Conservation (phyloP, 2,113 vertebrate species). For the Thryonomys swinderianus region DNA sequence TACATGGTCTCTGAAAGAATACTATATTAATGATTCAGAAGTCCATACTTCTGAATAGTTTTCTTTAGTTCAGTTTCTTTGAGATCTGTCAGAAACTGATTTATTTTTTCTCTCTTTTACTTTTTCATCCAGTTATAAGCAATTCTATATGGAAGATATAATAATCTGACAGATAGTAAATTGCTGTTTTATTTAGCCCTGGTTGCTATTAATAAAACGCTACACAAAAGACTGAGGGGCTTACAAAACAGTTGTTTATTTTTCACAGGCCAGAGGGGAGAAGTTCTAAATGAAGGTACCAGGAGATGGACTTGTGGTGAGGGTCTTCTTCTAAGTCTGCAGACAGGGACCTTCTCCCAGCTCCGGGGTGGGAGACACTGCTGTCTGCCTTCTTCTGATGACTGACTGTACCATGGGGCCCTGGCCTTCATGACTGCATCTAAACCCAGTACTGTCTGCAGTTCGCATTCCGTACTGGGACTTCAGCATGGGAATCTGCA, state of each 20-base stretch:
- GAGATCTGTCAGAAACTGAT: not conserved
- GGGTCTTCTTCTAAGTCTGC: not conserved
- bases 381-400: not conserved
- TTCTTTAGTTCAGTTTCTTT: slow-evolving; percentile 45
- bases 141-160: slow-evolving; percentile 39
- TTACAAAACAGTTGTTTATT: not conserved
- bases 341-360: not conserved
- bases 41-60: slow-evolving; percentile 30
- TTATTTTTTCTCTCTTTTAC: slow-evolving; percentile 35
- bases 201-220: not conserved
- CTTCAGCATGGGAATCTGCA: not conserved
- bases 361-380: not conserved
- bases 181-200: not conserved
- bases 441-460: not conserved
- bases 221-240: not conserved
- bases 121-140: slow-evolving; percentile 47
- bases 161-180: slow-evolving; percentile 59
- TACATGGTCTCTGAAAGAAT: slow-evolving; percentile 48
- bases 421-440: not conserved
- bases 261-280: not conserved
- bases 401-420: not conserved
- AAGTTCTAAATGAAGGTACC: not conserved
- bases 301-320: not conserved
- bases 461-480: not conserved
- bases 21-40: slow-evolving; percentile 34